phyloP scores from a whole-genome alignment of 2,888 invertebrate genomes.

The Andrena trimmerana region DNA sequence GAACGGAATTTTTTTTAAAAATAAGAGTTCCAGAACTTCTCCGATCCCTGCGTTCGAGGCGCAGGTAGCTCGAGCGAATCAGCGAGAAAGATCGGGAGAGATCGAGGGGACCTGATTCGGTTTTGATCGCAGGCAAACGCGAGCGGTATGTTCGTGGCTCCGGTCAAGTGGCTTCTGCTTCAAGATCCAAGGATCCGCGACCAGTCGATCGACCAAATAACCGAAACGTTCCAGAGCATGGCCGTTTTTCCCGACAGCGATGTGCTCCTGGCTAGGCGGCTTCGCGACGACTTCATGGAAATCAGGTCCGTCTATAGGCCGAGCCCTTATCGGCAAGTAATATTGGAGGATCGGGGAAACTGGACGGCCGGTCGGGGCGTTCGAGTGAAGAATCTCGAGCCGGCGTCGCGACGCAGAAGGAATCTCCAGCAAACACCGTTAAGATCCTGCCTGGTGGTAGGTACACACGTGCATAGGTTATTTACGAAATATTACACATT shows the following conservation, averaged over 20 bases:
- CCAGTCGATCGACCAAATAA: background rate
- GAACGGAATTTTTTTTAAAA: too few species aligned
- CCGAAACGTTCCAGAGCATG: slow-evolving; percentile 64
- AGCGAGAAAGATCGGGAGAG: too few species aligned
- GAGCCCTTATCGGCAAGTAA: slow-evolving; percentile 62
- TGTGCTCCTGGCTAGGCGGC: slow-evolving; percentile 67
- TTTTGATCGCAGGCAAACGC: slow-evolving; percentile 72
- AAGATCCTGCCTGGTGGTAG: slow-evolving; percentile 76
- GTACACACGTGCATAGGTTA: background rate
- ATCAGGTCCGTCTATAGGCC: slow-evolving; percentile 77
- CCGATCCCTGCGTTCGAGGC: too few species aligned
- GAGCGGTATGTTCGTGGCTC: slow-evolving; percentile 73
- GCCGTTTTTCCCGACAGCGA: slow-evolving; percentile 79
- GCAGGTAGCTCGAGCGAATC: too few species aligned
- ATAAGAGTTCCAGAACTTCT: too few species aligned
- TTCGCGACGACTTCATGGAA: slow-evolving; percentile 54
- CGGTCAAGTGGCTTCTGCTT: slow-evolving; percentile 77
- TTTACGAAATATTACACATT: background rate
- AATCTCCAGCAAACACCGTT: slow-evolving; percentile 75
- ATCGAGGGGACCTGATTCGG: too few species aligned
- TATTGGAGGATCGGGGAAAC: slow-evolving; percentile 76
- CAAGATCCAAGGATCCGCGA: slow-evolving; percentile 63
- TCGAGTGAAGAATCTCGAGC: slow-evolving; percentile 64
- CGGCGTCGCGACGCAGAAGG: slow-evolving; percentile 74
- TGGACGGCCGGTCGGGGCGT: slow-evolving; percentile 73